Conservation (phyloP, 2,888 invertebrate species). For the Thecophora atra region DNA sequence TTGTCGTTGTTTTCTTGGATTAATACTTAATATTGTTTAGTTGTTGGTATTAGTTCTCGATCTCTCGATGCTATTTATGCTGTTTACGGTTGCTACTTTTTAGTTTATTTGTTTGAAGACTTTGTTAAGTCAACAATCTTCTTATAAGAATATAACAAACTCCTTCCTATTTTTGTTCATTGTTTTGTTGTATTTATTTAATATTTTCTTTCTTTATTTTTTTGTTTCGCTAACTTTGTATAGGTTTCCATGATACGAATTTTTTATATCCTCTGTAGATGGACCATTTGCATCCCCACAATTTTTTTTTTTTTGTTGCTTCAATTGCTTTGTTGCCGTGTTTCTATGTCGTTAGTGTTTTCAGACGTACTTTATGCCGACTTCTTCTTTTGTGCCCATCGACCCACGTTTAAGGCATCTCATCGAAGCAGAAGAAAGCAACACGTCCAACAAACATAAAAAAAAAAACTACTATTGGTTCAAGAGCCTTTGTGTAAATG, state of each 20-base stretch:
- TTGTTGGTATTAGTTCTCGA: neutral
- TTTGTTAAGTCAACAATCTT: too few species aligned
- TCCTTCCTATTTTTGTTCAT: conserved; percentile 3
- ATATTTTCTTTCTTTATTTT: conserved; percentile 19
- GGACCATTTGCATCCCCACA: conserved; percentile 1
- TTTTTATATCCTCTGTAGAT: neutral
- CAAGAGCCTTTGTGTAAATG: neutral
- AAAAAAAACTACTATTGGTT: neutral
- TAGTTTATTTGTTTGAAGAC: too few species aligned
- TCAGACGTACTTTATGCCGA: neutral
- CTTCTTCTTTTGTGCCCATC: too few species aligned
- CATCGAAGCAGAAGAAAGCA: neutral
- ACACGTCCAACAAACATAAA: neutral
- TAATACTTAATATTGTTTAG: neutral
- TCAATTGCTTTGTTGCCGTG: too few species aligned
- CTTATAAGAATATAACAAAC: neutral
- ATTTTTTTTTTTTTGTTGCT: neutral
- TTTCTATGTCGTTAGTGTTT: neutral
- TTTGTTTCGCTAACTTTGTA: neutral
- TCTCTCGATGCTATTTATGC: neutral
- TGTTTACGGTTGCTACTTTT: too few species aligned
- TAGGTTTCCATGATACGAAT: neutral
- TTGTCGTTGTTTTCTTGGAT: too few species aligned
- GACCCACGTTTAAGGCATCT: conserved; percentile 5
- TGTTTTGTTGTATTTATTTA: conserved; percentile 1